Base-by-base conservation (phyloP, 2,888 invertebrate genomes). In the Iselma pallidipennis region DNA sequence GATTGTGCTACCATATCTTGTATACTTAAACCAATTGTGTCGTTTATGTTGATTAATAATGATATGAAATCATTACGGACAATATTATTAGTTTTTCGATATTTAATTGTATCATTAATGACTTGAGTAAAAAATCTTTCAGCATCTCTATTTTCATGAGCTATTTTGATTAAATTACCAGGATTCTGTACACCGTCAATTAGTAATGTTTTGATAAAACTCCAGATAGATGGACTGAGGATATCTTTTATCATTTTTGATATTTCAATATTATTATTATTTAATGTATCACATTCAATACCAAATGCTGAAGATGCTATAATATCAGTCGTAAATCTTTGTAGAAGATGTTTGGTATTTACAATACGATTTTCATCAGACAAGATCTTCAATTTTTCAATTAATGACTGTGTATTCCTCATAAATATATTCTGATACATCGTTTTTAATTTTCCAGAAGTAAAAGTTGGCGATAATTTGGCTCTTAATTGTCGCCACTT, bases 401-500 rank as follows among this genome's bases (percentile, higher is more conserved):
- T 16, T 9, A 52, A 12, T 2, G 28, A 10, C 29, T 52, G 6
- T 1, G 52, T 52, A 7, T 29, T 52, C 6, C 9, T n/a, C 52
- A 52, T 28, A 1, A 52, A 52, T 29, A 52, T 52, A 23, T 10
- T 4, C 6, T 28, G 12, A 21, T 52, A 52, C 31, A 52, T 31
- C 7, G 28, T 31, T 42, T 54, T 54, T n/a, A 54, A 37, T 49
- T 26, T 56, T 4, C 52, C 52, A 0, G 52, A 52, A 16, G 49
- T 49, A 7, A 54, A 54, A 0, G 37, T 25, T 26, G 55, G 55
- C 6, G 48, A 12, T 16, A 48, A 29, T 55, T 55, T 55, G 9
- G 48, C 25, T n/a, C 55, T n/a, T 29, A 55, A 28, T 21, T 28
- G 19, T 21, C 28, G 26, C 55, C 55, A 55, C 37, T 48, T 57